Evolutionary conservation across 2,888 invertebrate species (phyloP).

Genomic region (Chironomus riparius): DNA sequence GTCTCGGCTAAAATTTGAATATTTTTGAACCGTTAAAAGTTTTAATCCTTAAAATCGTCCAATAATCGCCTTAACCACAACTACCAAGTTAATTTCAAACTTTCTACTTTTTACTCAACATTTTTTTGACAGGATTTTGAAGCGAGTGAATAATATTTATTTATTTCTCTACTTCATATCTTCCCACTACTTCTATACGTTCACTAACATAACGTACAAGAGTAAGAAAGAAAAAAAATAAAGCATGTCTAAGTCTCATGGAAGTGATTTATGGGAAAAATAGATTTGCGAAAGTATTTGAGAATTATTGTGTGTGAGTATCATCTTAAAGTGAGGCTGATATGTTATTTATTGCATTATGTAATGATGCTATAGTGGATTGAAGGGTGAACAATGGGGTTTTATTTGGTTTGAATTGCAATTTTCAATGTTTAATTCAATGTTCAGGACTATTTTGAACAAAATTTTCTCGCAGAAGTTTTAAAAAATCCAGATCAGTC

Average conservation of each 20-base stretch:
- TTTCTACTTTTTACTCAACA: background rate
- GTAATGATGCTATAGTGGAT: too few relatives aligned
- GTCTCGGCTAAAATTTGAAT: too few relatives aligned
- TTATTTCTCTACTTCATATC: background rate
- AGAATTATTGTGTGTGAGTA: background rate
- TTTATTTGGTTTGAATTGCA: too few relatives aligned
- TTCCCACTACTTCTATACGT: background rate
- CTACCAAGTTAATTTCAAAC: too few relatives aligned
- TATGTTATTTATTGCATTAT: conserved; percentile 9
- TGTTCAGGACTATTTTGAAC: too few relatives aligned
- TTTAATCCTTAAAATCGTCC: too few relatives aligned
- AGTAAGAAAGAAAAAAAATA: background rate
- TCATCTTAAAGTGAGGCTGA: conserved; percentile 2
- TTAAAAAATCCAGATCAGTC: too few relatives aligned
- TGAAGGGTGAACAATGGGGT: too few relatives aligned
- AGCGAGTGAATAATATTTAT: conserved; percentile 14
- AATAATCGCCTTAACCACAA: too few relatives aligned
- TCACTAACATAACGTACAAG: background rate
- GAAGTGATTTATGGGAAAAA: conserved; percentile 4
- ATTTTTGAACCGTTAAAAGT: too few relatives aligned
- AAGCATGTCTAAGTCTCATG: background rate
- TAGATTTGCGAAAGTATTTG: conserved; percentile 8
- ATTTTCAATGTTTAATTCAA: too few relatives aligned
- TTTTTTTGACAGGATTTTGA: conserved; percentile 26
- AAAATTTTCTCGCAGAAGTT: too few relatives aligned